phyloP scores from a whole-genome alignment of 2,888 invertebrate species.

The Eilema griseolum region DNA sequence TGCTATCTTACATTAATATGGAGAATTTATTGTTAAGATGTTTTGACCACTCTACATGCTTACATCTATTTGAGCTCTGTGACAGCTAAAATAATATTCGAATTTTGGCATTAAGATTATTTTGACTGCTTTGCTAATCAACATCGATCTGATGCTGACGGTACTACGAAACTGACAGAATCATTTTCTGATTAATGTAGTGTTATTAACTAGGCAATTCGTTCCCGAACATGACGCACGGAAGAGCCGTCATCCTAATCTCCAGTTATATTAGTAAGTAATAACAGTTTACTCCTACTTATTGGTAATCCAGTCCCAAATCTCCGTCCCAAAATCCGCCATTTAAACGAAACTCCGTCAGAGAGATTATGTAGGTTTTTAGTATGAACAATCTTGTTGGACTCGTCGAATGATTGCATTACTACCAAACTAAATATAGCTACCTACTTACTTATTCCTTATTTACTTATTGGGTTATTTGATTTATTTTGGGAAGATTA shows the following conservation, averaged over 20 bases:
- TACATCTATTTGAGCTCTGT: too few relatives aligned
- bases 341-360: neutral
- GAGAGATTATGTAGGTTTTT: slow-evolving; percentile 1
- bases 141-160: too few relatives aligned
- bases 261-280: neutral
- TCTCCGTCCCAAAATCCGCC: neutral
- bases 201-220: neutral
- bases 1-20: too few relatives aligned
- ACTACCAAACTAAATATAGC: slow-evolving; percentile 1
- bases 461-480: slow-evolving; percentile 31
- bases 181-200: neutral
- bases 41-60: too few relatives aligned
- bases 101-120: too few relatives aligned
- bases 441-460: neutral
- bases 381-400: neutral
- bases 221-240: neutral
- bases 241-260: neutral
- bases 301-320: neutral
- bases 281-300: neutral
- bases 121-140: too few relatives aligned
- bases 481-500: slow-evolving; percentile 28
- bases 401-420: neutral
- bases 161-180: neutral
- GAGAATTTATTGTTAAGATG: too few relatives aligned
- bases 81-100: too few relatives aligned